These are phyloP conservation scores for Aviceda subcristata DNA, from an alignment of 2,113 vertebrate species.

Conservation along the genomic window DNA sequence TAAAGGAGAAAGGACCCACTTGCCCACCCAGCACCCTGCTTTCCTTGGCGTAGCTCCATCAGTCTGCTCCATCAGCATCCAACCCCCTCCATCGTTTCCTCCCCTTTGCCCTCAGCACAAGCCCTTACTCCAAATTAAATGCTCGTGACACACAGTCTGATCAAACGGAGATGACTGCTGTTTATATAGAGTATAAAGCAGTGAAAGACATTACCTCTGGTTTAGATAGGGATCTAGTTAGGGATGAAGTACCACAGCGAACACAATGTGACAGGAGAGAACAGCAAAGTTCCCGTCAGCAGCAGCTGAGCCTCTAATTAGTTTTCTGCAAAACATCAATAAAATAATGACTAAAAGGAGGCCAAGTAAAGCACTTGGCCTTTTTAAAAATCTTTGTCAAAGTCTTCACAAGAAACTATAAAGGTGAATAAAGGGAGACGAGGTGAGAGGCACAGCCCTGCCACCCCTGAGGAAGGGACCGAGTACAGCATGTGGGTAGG, in stretches of 20 bases:
- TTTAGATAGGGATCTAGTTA: background rate
- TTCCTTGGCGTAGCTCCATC: background rate
- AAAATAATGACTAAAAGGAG: background rate
- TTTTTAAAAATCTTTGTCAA: background rate
- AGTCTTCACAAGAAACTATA: background rate
- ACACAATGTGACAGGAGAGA: background rate
- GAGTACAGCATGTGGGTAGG: background rate
- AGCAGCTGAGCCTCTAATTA: background rate
- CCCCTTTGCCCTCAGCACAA: background rate
- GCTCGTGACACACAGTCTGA: fast-evolving
- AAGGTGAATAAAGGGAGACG: background rate
- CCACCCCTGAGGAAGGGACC: too few species aligned
- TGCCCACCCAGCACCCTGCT: background rate
- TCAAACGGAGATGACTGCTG: background rate
- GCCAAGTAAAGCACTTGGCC: background rate
- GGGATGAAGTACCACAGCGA: background rate
- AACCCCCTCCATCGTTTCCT: fast-evolving
- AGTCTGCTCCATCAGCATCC: background rate
- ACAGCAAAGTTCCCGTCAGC: background rate
- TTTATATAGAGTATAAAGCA: background rate
- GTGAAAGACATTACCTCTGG: background rate
- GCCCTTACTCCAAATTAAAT: background rate
- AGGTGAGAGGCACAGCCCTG: background rate
- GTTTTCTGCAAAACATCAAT: background rate
- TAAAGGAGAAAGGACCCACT: background rate